A percentile compares a stretch with the other conserved stretches of the same genome.
Evolutionary conservation across 1,140 invertebrate genomes (phyloP).

Genomic region (Tetragnatha versicolor): DNA sequence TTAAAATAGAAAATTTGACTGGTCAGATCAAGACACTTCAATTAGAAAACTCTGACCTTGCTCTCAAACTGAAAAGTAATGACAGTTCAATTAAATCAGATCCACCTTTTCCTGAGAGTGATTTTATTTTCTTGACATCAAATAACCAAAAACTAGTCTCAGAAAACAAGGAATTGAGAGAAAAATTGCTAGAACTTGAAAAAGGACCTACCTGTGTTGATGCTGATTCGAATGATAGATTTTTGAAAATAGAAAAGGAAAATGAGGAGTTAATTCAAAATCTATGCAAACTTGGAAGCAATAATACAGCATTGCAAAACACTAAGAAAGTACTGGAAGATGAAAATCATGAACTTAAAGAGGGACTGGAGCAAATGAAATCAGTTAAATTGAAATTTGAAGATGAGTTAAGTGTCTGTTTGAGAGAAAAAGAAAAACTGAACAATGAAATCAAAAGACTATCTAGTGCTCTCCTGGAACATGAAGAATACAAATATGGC

Average conservation of each 20-base stretch:
- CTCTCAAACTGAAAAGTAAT: neutral
- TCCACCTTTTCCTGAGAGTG: neutral
- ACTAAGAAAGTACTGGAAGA: neutral
- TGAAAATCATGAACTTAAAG: slow-evolving; percentile 7
- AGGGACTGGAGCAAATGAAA: neutral
- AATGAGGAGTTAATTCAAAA: neutral
- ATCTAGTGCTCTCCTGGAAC: neutral
- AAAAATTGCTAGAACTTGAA: slow-evolving; percentile 5
- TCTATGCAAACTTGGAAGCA: neutral
- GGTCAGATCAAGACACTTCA: neutral
- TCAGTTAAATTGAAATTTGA: neutral
- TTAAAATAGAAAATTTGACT: slow-evolving; percentile 10
- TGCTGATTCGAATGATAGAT: neutral
- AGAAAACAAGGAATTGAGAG: neutral
- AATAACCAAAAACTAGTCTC: slow-evolving; percentile 23
- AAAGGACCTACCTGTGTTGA: neutral
- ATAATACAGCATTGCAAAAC: neutral
- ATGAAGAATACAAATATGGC: neutral
- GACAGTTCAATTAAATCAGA: neutral
- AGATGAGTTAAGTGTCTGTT: neutral
- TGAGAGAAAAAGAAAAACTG: slow-evolving; percentile 5
- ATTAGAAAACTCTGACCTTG: neutral
- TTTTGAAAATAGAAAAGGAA: neutral
- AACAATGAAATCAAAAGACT: slow-evolving; percentile 27
- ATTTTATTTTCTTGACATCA: slow-evolving; percentile 13